Evolutionary conservation across 2,797 vertebrate species (phyloP), one percentile per base, ranked within the genome.

Genomic region (Lycodopsis pacificus): DNA sequence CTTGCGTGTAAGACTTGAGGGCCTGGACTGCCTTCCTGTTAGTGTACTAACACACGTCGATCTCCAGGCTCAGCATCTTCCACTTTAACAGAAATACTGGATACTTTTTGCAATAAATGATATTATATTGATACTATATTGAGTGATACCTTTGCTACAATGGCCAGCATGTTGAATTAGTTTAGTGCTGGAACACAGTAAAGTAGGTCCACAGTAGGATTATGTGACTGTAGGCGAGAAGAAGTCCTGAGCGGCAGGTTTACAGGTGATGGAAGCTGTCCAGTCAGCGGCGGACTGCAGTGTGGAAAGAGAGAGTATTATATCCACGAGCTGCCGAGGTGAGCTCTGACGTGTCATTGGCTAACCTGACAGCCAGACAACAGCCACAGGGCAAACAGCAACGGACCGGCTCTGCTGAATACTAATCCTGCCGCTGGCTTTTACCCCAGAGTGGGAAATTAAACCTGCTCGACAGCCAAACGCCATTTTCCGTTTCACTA

Each of bases 281-380:
- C 2, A 19, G 67, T 61, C 22, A 27, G 9, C 10, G n/a, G 17
- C 69, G 19, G 63, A 7, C 8, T 20, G 44, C 4, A 58, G 75
- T 13, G 56, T 20, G 10, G 53, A 77, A 7, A 32, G 64, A 49
- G 80, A 83, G 79, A 38, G 80, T 56, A 71, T 82, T 78, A 79
- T 10, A 74, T 67, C 81, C 71, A 57, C 11, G n/a, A 80, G 88
- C 71, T 22, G 76, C 81, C 4, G 72, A 75, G 80, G 77, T 79
- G 87, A 90, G 79, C 74, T 51, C 83, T 73, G 83, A 81, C 83
- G 56, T 81, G 85, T 88, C 88, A 67, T 12, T 81, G 80, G 84
- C 83, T 86, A 80, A 92, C 80, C 92, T 78, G 83, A 90, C 89
- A 91, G 88, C 81, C 30, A 83, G 82, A 92, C 88, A 91, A 86